Percentiles rank a stretch among this genome's conserved stretches.
These are phyloP conservation scores for Perizoma affinitatum DNA, from an alignment of 2,888 invertebrate species.

Conservation along the genomic window DNA sequence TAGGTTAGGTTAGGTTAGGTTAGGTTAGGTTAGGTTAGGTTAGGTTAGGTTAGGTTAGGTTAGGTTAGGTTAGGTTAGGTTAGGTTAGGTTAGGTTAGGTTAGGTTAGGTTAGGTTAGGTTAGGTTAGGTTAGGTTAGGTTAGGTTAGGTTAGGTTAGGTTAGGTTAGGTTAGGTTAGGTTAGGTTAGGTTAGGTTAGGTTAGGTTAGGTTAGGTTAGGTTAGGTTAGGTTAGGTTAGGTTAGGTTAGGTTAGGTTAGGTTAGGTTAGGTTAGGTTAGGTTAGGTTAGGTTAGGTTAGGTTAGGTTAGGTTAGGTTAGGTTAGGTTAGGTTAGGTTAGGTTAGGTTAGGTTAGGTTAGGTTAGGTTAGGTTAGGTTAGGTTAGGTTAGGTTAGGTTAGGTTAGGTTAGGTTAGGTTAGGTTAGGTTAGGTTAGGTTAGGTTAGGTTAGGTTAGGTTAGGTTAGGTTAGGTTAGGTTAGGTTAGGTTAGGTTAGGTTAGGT, in stretches of 20 bases:
- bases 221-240: conserved; percentile 7
- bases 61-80: conserved; percentile 6
- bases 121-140: conserved; percentile 6
- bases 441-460: conserved; percentile 7
- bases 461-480: conserved; percentile 7
- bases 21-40: conserved; percentile 6
- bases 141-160: conserved; percentile 6
- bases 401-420: conserved; percentile 7
- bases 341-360: conserved; percentile 7
- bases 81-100: conserved; percentile 7
- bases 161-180: conserved; percentile 7
- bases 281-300: conserved; percentile 7
- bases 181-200: conserved; percentile 7
- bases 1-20: conserved; percentile 7
- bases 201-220: conserved; percentile 7
- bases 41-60: conserved; percentile 7
- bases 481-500: conserved; percentile 7
- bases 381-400: conserved; percentile 7
- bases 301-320: conserved; percentile 7
- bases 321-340: conserved; percentile 7
- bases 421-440: conserved; percentile 7
- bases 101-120: conserved; percentile 7
- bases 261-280: conserved; percentile 6
- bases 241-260: conserved; percentile 7
- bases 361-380: conserved; percentile 7